Evolutionary conservation across 2,113 vertebrate genomes (phyloP), one percentile per base, ranked within the genome.

Genomic region (Amphiprion ocellaris): DNA sequence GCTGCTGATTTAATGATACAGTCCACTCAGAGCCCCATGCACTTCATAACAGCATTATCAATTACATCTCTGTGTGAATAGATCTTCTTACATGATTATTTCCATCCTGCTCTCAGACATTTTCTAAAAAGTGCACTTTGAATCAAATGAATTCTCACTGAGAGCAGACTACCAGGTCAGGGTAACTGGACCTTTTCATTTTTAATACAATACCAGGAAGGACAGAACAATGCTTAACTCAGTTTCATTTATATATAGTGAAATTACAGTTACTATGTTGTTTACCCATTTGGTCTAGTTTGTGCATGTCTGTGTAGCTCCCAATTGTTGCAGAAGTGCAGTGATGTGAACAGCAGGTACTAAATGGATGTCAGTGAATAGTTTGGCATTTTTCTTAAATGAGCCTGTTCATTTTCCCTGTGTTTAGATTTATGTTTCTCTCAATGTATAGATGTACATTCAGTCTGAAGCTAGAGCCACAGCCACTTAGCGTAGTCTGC

Each of bases 81-180:
- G 59, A 70, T 79, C 59, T 77, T 74, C 23, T 56, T 4, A n/a
- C 44, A 68, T 59, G 23, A 85, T 76, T 23, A 68, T 75, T 79
- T 65, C 66, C n/a, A 6, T 52, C 66, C 33, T 39, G 24, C 41
- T 79, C 30, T 1, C n/a, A 73, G 28, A 49, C 21, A 39, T 72
- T 83, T 39, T 59, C 62, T 55, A 41, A 15, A 37, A 24, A 72
- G 17, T 2, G n/a, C 55, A 41, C 23, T 50, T 2, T 52, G n/a
- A 63, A 17, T 68, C 60, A 63, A 39, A 72, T 66, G 6, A 21
- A 77, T 53, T 83, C 26, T 28, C 30, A 30, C 7, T 62, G 26
- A 53, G 55, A 67, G 65, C 11, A 24, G 17, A 12, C 28, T 41
- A 6, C 5, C 37, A 30, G 56, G 30, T 73, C 50, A 50, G 37